Percentiles rank a stretch among this genome's conserved stretches.
Evolutionary conservation across 92 coral and sea anemone genomes (phyloP).

Genomic region (Porites lobata): DNA sequence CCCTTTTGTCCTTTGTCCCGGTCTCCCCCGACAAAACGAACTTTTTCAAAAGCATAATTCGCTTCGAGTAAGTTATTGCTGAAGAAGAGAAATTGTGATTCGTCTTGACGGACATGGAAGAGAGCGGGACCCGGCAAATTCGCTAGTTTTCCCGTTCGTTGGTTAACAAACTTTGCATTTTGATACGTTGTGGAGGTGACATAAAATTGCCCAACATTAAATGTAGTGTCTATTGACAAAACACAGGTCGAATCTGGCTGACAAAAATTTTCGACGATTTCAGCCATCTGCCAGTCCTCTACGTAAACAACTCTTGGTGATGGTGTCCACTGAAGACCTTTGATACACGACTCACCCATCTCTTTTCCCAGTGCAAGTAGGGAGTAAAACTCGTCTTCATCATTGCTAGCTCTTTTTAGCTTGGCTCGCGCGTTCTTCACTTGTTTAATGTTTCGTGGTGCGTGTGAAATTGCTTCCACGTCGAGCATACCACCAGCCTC

Average conservation of each 20-base stretch:
- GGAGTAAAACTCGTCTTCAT: conserved; percentile 32
- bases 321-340: conserved; percentile 42
- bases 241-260: conserved; percentile 14
- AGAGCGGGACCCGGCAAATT: conserved; percentile 34
- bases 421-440: conserved; percentile 26
- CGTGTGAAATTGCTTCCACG: conserved; percentile 30
- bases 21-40: conserved; percentile 21
- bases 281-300: conserved; percentile 28
- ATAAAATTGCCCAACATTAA: conserved; percentile 34
- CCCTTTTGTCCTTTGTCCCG: conserved; percentile 32
- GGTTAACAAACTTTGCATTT: conserved; percentile 29
- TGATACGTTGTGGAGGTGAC: conserved; percentile 49
- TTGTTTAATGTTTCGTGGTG: conserved; percentile 39
- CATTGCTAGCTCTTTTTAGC: conserved; percentile 6
- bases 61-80: conserved; percentile 15
- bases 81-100: conserved; percentile 24
- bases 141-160: conserved; percentile 14
- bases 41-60: conserved; percentile 21
- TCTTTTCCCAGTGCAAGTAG: conserved; percentile 10
- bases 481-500: conserved; percentile 30
- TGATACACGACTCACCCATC: conserved; percentile 16
- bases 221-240: conserved; percentile 29
- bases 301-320: conserved; percentile 21
- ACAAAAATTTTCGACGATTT: conserved; percentile 30
- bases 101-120: conserved; percentile 41